phyloP scores from a whole-genome alignment of 1,140 invertebrate species.

The Acromyrmex echinatior region DNA sequence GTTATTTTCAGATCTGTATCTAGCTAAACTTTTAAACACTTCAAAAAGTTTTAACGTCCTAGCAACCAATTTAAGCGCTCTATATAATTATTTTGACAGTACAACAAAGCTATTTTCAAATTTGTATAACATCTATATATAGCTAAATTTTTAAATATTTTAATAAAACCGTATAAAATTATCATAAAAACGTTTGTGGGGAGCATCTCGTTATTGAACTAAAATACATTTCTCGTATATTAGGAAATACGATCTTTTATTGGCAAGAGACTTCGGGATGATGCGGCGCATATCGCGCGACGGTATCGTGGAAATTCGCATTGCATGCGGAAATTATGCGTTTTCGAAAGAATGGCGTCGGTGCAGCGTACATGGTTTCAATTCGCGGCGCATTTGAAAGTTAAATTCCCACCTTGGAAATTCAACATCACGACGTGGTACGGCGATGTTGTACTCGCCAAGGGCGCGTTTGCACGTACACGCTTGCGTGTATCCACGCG shows the following conservation, averaged over 20 bases:
- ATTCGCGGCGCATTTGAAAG: slow-evolving; percentile 79
- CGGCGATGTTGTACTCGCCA: slow-evolving; percentile 1
- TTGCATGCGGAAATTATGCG: slow-evolving; percentile 74
- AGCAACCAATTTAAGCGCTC: no score
- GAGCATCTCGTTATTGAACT: background rate
- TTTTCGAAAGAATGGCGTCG: slow-evolving; percentile 62
- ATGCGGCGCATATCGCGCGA: slow-evolving; percentile 42
- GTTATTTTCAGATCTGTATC: no score
- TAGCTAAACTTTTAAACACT: no score
- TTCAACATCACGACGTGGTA: slow-evolving; percentile 73
- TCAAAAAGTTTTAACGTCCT: no score
- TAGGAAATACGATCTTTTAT: slow-evolving; percentile 3
- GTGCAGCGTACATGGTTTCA: slow-evolving; percentile 51
- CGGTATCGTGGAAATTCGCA: slow-evolving; percentile 72
- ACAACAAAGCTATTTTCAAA: no score
- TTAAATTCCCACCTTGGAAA: slow-evolving; percentile 76
- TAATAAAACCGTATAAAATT: background rate
- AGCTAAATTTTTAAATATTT: no score
- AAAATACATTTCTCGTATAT: background rate
- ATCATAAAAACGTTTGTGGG: background rate
- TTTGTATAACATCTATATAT: no score
- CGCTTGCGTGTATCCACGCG: background rate
- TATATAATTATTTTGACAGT: no score
- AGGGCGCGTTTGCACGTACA: slow-evolving; percentile 33
- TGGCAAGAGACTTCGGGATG: background rate